These are phyloP conservation scores for Galeopsomyia nigrocyanea DNA, from an alignment of 2,888 invertebrate genomes.

Conservation along the genomic window DNA sequence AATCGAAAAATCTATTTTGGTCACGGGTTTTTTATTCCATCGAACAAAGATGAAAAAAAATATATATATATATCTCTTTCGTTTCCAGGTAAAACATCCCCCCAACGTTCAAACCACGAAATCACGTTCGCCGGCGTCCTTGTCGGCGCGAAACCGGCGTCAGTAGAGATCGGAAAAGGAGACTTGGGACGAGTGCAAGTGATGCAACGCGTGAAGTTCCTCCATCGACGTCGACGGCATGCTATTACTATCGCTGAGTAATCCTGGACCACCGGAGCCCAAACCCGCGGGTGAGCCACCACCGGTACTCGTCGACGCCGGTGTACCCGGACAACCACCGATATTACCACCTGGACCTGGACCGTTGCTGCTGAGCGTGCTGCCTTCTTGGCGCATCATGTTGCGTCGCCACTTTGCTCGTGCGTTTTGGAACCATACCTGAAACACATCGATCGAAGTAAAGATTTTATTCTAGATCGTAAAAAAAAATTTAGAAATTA, in stretches of 20 bases:
- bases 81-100: too few species aligned
- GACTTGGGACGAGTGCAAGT: constrained; percentile 70
- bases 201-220: constrained; percentile 71
- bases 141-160: constrained; percentile 60
- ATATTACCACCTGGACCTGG: constrained; percentile 69
- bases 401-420: constrained; percentile 98
- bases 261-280: constrained; percentile 65
- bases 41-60: too few species aligned
- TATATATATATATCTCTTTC: too few species aligned
- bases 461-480: too few species aligned
- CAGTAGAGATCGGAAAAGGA: constrained; percentile 69
- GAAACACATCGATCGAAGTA: too few species aligned
- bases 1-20: too few species aligned
- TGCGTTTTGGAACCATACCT: constrained; percentile 99
- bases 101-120: constrained; percentile 12
- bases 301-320: constrained; percentile 64
- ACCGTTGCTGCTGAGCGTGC: constrained; percentile 59
- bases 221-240: constrained; percentile 71
- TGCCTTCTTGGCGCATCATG: constrained; percentile 87
- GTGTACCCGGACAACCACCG: constrained; percentile 65
- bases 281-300: constrained; percentile 63
- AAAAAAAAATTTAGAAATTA: constrained; percentile 18
- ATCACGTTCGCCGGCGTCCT: constrained; percentile 44
- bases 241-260: constrained; percentile 70
- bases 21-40: too few species aligned